Conservation (phyloP, 2,888 invertebrate genomes). For the Eupithecia exiguata region DNA sequence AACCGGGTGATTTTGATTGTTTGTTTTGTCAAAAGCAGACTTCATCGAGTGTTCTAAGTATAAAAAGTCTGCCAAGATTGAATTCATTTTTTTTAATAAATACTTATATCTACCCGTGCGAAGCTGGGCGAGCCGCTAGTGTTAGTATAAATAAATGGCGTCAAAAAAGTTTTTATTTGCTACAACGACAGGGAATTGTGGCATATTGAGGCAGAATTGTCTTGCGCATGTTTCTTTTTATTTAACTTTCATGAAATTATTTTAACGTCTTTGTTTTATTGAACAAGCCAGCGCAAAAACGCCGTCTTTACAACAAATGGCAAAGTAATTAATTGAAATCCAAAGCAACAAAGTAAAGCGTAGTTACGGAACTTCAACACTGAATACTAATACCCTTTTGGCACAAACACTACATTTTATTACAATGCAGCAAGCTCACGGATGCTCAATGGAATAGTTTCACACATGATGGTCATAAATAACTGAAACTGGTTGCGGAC, state of each 20-base stretch:
- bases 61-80: too few relatives aligned
- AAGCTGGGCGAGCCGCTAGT: too few relatives aligned
- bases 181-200: not conserved
- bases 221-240: not conserved
- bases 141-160: not conserved
- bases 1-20: too few relatives aligned
- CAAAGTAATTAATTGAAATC: slow-evolving; percentile 23
- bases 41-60: too few relatives aligned
- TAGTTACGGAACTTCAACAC: slow-evolving; percentile 25
- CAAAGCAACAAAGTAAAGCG: slow-evolving; percentile 22
- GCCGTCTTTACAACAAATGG: slow-evolving; percentile 6
- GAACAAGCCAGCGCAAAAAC: not conserved
- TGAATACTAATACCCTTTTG: slow-evolving; percentile 37
- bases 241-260: not conserved
- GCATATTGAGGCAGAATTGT: not conserved
- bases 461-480: slow-evolving; percentile 31
- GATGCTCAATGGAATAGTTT: slow-evolving; percentile 32
- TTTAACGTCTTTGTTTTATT: not conserved
- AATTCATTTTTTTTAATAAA: too few relatives aligned
- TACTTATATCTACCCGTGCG: too few relatives aligned
- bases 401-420: slow-evolving; percentile 33
- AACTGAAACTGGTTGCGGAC: slow-evolving; percentile 22
- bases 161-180: not conserved
- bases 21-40: too few relatives aligned
- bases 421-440: slow-evolving; percentile 25